These are phyloP conservation scores for Trypoxylus dichotomus DNA, from an alignment of 1,140 invertebrate genomes.

Conservation along the genomic window DNA sequence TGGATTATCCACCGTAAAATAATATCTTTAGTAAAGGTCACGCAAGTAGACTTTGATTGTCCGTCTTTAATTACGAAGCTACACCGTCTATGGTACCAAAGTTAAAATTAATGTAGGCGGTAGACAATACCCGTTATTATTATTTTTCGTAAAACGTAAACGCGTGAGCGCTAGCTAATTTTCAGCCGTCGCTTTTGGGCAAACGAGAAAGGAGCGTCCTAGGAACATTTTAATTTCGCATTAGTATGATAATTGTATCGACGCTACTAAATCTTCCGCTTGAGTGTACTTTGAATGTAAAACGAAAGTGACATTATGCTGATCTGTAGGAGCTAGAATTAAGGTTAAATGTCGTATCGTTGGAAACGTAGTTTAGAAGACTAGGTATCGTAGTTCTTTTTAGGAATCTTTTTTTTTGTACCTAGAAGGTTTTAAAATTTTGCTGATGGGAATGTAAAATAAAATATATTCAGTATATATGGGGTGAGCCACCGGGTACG, in stretches of 20 bases:
- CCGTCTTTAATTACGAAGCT: too few relatives aligned
- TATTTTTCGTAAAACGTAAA: neutral
- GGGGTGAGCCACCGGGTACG: too few relatives aligned
- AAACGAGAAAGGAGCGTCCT: neutral
- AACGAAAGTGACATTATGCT: neutral
- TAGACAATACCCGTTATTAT: neutral
- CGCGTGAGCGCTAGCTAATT: neutral
- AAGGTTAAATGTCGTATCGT: neutral
- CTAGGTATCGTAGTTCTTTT: too few relatives aligned
- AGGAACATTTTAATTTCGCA: neutral
- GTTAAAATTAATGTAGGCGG: neutral
- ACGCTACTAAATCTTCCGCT: neutral
- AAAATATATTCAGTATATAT: too few relatives aligned
- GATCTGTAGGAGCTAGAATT: neutral
- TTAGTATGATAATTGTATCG: conserved; percentile 3
- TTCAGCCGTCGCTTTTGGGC: neutral
- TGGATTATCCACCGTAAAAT: too few relatives aligned
- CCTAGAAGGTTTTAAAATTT: too few relatives aligned
- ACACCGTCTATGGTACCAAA: neutral
- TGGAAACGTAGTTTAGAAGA: neutral
- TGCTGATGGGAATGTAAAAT: too few relatives aligned
- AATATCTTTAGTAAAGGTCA: too few relatives aligned
- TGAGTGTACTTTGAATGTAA: neutral
- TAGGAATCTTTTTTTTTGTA: too few relatives aligned
- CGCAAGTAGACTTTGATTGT: too few relatives aligned